Base-by-base conservation (phyloP, 2,888 invertebrate species). In the Drosophila leonis region DNA sequence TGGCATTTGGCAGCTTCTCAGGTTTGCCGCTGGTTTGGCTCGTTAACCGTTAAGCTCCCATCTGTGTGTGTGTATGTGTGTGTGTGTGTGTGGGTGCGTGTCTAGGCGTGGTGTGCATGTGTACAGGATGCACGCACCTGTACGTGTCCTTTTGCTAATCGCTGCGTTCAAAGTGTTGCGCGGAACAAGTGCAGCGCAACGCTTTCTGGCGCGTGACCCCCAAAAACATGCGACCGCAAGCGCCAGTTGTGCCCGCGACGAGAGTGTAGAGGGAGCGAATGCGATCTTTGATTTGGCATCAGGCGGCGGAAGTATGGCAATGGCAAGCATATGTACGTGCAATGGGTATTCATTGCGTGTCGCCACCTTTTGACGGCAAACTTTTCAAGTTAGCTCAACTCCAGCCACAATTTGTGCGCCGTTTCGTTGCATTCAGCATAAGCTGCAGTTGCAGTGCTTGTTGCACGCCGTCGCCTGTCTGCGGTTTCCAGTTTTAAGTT, bases 141-240 rank as follows among this genome's bases (percentile, higher is more conserved):
- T 90, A 84, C 84, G 90, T 84, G 90, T 84, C 72, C 83, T 90
- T 85, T 88, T 71, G 86, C 88, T 84, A 90, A 84, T 84, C 90
- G 88, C 59, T 60, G 70, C 80, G 68, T 90, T 82, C 80, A 85
- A 76, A 76, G 63, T 81, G 68, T 54, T 64, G 71, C 75, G 71
- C 39, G 54, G 54, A 37, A 66, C 64, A 65, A 56, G 29, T 88
- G 88, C 80, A 85, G 57, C 59, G 48, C 55, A 54, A 56, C 62
- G 56, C 27, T 48, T n/a, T 72, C 78, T 81, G 52, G 68, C 64
- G 60, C 88, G 85, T 84, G 81, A 82, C 86, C 51, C 35, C 61
- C 54, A 48, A 48, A 69, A 72, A 62, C 35, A 18, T 46, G 59
- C 57, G 27, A 13, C 44, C 44, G 12, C 42, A 35, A 29, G 13